phyloP scores from a whole-genome alignment of 2,888 invertebrate species.

The Brenthis daphne region DNA sequence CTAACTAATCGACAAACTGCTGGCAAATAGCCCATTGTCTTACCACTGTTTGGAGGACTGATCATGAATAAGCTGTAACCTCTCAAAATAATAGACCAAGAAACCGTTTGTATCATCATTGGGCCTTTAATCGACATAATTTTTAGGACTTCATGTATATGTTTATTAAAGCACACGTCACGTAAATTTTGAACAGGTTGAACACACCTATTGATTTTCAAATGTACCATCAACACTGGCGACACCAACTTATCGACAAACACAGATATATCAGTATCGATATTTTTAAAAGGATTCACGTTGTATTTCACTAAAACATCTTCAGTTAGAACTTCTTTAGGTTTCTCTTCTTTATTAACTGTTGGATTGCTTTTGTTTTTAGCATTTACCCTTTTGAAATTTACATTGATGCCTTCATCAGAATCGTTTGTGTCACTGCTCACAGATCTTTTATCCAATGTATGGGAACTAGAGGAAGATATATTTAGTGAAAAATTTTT shows the following conservation, averaged over 20 bases:
- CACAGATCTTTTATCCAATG: conserved; percentile 42
- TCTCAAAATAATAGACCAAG: conserved; percentile 86
- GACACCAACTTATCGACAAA: conserved; percentile 71
- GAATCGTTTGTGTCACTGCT: conserved; percentile 41
- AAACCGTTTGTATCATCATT: conserved; percentile 84
- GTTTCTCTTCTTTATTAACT: conserved; percentile 5
- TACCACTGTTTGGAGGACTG: conserved; percentile 83
- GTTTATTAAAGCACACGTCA: conserved; percentile 60
- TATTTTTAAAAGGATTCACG: conserved; percentile 68
- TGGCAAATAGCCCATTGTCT: conserved; percentile 87
- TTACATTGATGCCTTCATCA: conserved; percentile 48
- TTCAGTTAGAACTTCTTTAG: conserved; percentile 9
- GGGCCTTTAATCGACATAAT: conserved; percentile 64
- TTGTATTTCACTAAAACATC: conserved; percentile 42
- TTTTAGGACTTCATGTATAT: conserved; percentile 57
- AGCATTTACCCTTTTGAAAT: conserved; percentile 46
- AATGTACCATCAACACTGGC: conserved; percentile 71
- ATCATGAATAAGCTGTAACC: conserved; percentile 85
- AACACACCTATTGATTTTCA: conserved; percentile 61
- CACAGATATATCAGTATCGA: conserved; percentile 60
- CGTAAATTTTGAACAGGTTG: conserved; percentile 55
- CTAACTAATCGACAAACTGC: conserved; percentile 84
- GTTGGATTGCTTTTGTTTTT: conserved; percentile 37
- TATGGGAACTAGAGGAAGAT: conserved; percentile 44
- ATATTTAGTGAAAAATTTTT: conserved; percentile 37